Conservation (phyloP, 2,888 invertebrate species). For the Eupithecia tripunctaria region DNA sequence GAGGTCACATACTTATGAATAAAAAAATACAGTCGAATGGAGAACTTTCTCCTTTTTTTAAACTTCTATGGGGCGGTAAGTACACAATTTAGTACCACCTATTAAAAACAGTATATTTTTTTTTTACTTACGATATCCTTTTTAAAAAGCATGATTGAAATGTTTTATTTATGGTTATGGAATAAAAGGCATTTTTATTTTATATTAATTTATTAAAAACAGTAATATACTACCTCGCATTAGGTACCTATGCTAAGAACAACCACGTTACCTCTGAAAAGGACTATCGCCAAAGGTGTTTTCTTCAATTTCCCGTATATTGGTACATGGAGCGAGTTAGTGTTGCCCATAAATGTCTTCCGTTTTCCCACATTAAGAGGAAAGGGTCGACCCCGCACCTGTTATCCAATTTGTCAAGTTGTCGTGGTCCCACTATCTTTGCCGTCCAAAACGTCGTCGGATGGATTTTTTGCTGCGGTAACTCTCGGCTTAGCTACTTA, state of each 20-base stretch:
- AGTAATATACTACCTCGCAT: neutral
- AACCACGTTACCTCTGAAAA: neutral
- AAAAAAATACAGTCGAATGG: no score
- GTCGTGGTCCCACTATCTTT: slow-evolving; percentile 39
- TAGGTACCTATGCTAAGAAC: neutral
- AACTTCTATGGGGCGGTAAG: no score
- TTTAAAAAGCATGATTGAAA: no score
- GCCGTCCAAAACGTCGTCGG: neutral
- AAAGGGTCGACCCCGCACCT: slow-evolving; percentile 53
- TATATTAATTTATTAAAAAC: no score
- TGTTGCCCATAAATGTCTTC: neutral
- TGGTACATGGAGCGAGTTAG: neutral
- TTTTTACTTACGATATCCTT: no score
- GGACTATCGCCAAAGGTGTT: neutral
- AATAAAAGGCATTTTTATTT: no score
- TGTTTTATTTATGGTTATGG: no score
- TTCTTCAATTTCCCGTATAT: neutral
- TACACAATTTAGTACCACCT: no score
- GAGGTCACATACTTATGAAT: no score
- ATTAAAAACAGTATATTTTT: no score
- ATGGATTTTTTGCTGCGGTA: slow-evolving; percentile 1
- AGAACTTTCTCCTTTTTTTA: no score
- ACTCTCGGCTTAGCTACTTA: neutral
- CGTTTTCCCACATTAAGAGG: slow-evolving; percentile 36
- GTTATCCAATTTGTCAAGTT: slow-evolving; percentile 54